These are phyloP conservation scores for Genyomyrus donnyi DNA, from an alignment of 2,113 vertebrate genomes.

Conservation along the genomic window DNA sequence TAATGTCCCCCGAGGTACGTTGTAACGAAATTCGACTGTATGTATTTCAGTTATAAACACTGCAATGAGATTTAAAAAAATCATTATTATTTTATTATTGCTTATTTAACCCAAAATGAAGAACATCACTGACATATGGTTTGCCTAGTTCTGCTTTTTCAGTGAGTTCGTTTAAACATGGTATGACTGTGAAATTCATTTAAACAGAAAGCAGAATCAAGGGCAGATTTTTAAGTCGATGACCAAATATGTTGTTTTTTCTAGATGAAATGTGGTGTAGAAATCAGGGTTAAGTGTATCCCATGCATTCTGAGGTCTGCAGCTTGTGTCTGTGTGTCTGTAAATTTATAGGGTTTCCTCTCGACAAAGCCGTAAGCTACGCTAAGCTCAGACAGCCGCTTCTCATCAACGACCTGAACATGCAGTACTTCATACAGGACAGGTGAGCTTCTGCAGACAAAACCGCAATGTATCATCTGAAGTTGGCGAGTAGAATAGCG, in stretches of 20 bases:
- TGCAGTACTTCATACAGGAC: slow-evolving; percentile 98
- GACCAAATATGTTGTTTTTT: neutral
- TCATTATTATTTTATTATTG: neutral
- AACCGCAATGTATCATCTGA: neutral
- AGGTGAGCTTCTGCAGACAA: slow-evolving; percentile 57
- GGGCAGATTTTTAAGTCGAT: neutral
- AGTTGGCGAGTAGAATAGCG: neutral
- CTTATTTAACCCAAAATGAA: neutral
- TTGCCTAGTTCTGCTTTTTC: neutral
- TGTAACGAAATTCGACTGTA: too few relatives aligned
- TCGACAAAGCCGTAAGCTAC: slow-evolving; percentile 96
- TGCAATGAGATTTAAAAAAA: neutral
- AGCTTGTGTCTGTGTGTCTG: neutral
- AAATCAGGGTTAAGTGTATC: neutral
- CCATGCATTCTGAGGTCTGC: neutral
- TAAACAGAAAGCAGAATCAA: neutral
- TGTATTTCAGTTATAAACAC: neutral
- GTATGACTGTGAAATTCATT: neutral
- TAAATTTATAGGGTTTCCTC: slow-evolving; percentile 74
- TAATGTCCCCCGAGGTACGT: too few relatives aligned
- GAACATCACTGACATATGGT: neutral
- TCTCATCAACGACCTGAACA: slow-evolving; percentile 92
- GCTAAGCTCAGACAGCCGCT: slow-evolving; percentile 90
- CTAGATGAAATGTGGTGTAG: neutral
- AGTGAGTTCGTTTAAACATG: neutral